These are phyloP conservation scores for Hedychridium roseum DNA, from an alignment of 2,888 invertebrate species.

Conservation along the genomic window DNA sequence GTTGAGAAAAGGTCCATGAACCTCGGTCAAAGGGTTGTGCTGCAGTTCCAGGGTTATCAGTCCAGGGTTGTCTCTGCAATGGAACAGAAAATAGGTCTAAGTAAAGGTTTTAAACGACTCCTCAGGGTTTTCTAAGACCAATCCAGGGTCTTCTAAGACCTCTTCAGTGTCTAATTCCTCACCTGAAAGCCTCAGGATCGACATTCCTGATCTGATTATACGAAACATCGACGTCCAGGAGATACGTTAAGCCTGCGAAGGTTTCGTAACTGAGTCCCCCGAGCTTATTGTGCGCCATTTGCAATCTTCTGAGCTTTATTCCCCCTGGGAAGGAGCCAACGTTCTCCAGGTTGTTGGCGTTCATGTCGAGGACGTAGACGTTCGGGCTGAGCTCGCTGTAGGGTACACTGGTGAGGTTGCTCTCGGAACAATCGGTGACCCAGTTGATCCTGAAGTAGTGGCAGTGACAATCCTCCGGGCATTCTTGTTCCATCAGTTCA, in stretches of 20 bases:
- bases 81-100: too few species aligned
- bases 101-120: too few species aligned
- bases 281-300: constrained; percentile 74
- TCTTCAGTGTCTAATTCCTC: too few species aligned
- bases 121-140: too few species aligned
- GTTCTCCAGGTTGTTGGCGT: constrained; percentile 72
- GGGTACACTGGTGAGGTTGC: constrained; percentile 75
- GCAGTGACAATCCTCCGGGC: constrained; percentile 79
- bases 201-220: constrained; percentile 72
- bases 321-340: constrained; percentile 72
- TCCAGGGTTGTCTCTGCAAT: constrained; percentile 74
- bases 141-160: too few species aligned
- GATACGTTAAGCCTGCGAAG: constrained; percentile 72
- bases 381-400: constrained; percentile 75
- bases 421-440: constrained; percentile 80
- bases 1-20: constrained; percentile 73
- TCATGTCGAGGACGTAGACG: constrained; percentile 76
- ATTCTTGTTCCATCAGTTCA: constrained; percentile 73
- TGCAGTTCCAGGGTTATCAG: constrained; percentile 76
- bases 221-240: constrained; percentile 76
- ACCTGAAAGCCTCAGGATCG: constrained; percentile 75
- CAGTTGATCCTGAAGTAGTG: constrained; percentile 80
- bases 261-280: constrained; percentile 70
- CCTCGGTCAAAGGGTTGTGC: constrained; percentile 71
- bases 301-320: constrained; percentile 75